Evolutionary conservation across 1,140 invertebrate species (phyloP), one percentile per base, ranked within the genome.

Genomic region (Drosophila elegans): DNA sequence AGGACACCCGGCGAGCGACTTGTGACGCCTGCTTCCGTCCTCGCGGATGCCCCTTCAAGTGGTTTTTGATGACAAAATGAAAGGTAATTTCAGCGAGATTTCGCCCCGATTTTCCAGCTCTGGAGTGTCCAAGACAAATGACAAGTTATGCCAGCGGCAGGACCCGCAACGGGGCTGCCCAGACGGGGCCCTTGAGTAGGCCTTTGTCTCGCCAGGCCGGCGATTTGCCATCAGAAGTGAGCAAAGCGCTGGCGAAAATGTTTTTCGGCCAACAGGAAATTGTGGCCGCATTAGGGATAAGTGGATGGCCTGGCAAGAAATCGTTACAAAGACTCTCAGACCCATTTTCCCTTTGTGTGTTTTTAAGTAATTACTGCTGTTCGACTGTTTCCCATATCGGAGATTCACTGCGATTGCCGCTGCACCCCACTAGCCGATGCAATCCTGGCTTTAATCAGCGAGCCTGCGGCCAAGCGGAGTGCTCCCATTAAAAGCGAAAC

Each of bases 61-160:
- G 88, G 71, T 91, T 91, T 91, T 91, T 91, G 84, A 91, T 89
- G 88, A 91, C 74, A 91, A 91, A 91, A 91, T 84, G 83, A 89
- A 90, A 90, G 88, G 89, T 90, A 91, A 91, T 91, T 91, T 91
- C 71, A 83, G 88, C 67, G 73, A 63, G 79, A 86, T 73, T 66
- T 66, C 39, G 71, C 63, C 59, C 67, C 63, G 82, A 78, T 86
- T 81, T 67, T 82, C 38, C 78, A 59, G 62, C 74, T 63, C 64
- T 39, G 52, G 60, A 66, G 82, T 71, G 82, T 71, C 75, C 71
- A 29, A 52, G 60, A 73, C 84, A 88, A 88, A 83, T 89, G 75
- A 73, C 83, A 88, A 85, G 82, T 86, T 85, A 82, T 89, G 75
- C 79, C 66, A 66, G 45, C 39, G 45, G 51, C 69, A 56, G 55